Evolutionary conservation across 53 echinoderm and acorn worm genomes (phyloP), one percentile per base, ranked within the genome.

Genomic region (Hippasteria phrygiana): DNA sequence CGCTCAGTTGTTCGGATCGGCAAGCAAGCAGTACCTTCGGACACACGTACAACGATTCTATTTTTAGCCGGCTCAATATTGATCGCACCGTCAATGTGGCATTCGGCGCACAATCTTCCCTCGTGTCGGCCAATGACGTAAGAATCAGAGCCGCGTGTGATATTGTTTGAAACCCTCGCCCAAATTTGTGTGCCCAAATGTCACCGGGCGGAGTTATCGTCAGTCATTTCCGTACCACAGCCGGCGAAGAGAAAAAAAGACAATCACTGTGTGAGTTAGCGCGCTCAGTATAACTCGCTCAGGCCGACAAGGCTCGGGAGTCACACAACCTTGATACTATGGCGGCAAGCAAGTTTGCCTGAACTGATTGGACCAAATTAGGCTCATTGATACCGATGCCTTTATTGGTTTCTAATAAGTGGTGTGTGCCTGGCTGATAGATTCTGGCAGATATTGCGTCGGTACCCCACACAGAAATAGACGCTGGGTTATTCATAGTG

Each of bases 401-500:
- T 66, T 63, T 85, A 85, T 85, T 82, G 70, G 85, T 71, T 85
- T 70, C 85, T 71, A 71, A 85, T 85, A 70, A 70, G 70, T 85
- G 50, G 51, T 36, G 85, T 45, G 50, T 85, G 39, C 50, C 47
- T 36, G 69, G 27, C 12, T 85, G 51, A 85, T 85, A 48, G 35
- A 70, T 70, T 51, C 85, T 85, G 85, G 71, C 85, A 85, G 85
- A 31, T 69, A 18, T 85, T 69, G 24, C 85, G 85, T 85, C 51
- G 50, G 35, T 64, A 24, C 51, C 50, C 36, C 10, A 24, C 51
- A 22, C 85, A 43, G 51, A 33, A 50, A 71, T 70, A 85, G 51
- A 53, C 38, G 47, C 71, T 24, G 18, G 36, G 70, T 45, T 45
- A 50, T 50, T 85, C 70, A 50, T 50, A 85, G 85, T 37, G 35